phyloP scores from a whole-genome alignment of 2,113 vertebrate genomes.

The Myiozetetes cayanensis region DNA sequence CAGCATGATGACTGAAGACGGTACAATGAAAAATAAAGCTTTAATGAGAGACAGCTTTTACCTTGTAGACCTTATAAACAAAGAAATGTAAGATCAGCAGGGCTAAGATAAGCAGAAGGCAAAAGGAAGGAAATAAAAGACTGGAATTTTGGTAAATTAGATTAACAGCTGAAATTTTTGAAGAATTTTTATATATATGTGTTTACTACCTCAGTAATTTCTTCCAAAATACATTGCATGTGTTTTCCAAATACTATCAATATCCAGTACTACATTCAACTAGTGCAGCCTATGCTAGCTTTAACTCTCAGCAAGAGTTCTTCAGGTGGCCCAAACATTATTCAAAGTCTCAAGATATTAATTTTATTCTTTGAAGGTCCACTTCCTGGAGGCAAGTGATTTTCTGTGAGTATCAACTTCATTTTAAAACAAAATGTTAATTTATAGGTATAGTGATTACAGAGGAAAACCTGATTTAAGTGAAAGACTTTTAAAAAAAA shows the following conservation, averaged over 20 bases:
- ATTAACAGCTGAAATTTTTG: neutral
- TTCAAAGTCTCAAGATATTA: neutral
- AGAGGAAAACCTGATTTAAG: neutral
- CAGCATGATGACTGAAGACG: neutral
- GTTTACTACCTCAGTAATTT: neutral
- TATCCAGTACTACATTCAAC: neutral
- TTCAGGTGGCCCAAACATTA: neutral
- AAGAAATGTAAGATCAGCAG: neutral
- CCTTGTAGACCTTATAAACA: neutral
- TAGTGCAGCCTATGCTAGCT: neutral
- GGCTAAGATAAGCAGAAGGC: neutral
- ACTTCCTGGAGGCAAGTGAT: neutral
- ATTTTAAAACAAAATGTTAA: neutral
- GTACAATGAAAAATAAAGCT: neutral
- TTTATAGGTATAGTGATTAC: neutral
- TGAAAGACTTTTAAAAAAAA: neutral
- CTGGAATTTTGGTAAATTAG: neutral
- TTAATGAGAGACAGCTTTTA: neutral
- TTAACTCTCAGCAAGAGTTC: neutral
- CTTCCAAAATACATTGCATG: neutral
- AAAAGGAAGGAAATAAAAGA: neutral
- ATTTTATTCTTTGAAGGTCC: neutral
- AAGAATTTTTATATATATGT: neutral
- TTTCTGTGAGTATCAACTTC: neutral
- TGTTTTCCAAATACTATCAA: neutral